Conservation (phyloP, 2,888 invertebrate species). For the Scaeva pyrastri region DNA sequence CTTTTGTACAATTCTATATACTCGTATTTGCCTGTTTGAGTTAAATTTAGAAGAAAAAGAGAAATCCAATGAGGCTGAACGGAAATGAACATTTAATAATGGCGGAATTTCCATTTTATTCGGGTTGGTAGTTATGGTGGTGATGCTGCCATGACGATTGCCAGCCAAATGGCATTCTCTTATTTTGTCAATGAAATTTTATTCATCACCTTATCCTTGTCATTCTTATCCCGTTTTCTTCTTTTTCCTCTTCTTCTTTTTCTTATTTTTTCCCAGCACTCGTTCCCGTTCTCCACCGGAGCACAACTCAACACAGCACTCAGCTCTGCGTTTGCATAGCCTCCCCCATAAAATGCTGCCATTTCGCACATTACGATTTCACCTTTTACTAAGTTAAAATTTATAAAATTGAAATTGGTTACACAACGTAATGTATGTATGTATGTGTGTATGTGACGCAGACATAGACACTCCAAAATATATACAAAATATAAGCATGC, state of each 20-base stretch:
- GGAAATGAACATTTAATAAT: conserved; percentile 21
- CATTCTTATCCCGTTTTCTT: neutral
- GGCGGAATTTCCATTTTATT: conserved; percentile 20
- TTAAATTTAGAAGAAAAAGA: conserved; percentile 1
- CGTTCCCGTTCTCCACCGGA: neutral
- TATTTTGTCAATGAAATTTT: conserved; percentile 30
- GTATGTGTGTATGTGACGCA: neutral
- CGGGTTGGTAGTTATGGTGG: neutral
- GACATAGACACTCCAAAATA: neutral
- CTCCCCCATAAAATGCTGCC: neutral
- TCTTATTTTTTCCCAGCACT: neutral
- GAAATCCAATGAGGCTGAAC: conserved; percentile 16
- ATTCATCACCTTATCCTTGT: conserved; percentile 15
- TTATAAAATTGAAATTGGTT: conserved; percentile 57
- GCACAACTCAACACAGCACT: neutral
- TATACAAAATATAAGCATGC: neutral
- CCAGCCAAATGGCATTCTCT: conserved; percentile 20
- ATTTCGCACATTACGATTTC: conserved; percentile 21
- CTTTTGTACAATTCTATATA: neutral
- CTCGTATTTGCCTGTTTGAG: neutral
- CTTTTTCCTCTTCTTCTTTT: neutral
- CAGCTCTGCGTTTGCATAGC: neutral
- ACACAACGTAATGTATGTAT: conserved; percentile 9
- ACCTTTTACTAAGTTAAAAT: conserved; percentile 52
- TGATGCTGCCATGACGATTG: conserved; percentile 18